A percentile compares a stretch with the other conserved stretches of the same genome.
These are phyloP conservation scores for Sebastiscus tertius DNA, from an alignment of 2,797 vertebrate genomes.

Conservation along the genomic window DNA sequence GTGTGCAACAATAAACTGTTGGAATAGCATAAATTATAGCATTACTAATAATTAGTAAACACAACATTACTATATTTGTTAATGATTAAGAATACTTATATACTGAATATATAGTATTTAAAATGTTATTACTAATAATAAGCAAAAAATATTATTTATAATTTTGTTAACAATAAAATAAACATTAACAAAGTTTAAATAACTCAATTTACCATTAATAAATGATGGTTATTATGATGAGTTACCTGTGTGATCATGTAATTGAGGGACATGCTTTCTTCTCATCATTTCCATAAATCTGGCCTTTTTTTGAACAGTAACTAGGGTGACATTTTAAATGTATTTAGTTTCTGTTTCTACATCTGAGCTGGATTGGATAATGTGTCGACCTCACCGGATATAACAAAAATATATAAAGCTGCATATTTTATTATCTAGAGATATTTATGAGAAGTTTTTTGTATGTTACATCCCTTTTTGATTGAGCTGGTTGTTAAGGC, in stretches of 20 bases:
- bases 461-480: conserved; percentile 43
- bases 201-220: too few relatives aligned
- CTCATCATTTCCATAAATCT: conserved; percentile 33
- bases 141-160: too few relatives aligned
- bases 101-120: too few relatives aligned
- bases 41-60: too few relatives aligned
- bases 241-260: conserved; percentile 3
- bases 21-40: too few relatives aligned
- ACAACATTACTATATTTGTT: too few relatives aligned
- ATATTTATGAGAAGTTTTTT: conserved; percentile 73
- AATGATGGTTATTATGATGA: too few relatives aligned
- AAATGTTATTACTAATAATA: accelerated
- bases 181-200: too few relatives aligned
- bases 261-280: conserved; percentile 63
- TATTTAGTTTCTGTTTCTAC: conserved; percentile 66
- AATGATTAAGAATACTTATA: too few relatives aligned
- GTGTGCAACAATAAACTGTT: too few relatives aligned
- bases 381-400: conserved; percentile 44
- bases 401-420: conserved; percentile 55
- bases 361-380: conserved; percentile 27
- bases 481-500: conserved; percentile 33
- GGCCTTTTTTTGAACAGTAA: conserved; percentile 13
- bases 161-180: too few relatives aligned
- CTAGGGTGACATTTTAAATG: conserved; percentile 42
- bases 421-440: conserved; percentile 79